phyloP scores from a whole-genome alignment of 2,888 invertebrate genomes.

The Napeogenes inachia region DNA sequence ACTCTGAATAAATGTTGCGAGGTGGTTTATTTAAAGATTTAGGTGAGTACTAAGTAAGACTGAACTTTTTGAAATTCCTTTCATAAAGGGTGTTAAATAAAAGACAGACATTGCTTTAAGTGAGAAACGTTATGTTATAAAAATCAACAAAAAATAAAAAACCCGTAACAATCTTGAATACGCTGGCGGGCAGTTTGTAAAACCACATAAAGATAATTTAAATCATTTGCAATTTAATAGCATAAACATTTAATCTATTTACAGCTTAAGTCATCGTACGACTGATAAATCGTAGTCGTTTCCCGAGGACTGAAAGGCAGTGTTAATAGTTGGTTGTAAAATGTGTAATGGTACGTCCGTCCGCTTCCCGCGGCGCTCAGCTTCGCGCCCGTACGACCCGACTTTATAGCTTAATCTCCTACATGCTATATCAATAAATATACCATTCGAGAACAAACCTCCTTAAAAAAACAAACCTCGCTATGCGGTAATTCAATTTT shows the following conservation, averaged over 20 bases:
- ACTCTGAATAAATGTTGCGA: no score
- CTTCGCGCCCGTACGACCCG: slow-evolving; percentile 53
- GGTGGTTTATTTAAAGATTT: no score
- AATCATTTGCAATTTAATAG: neutral
- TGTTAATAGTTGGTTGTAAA: slow-evolving; percentile 54
- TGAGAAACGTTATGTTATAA: no score
- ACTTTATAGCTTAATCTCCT: slow-evolving; percentile 74
- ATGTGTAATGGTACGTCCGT: slow-evolving; percentile 54
- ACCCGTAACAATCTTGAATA: no score
- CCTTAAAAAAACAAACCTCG: slow-evolving; percentile 29
- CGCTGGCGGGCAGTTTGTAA: no score
- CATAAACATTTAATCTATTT: neutral
- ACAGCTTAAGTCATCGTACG: neutral
- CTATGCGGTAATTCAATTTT: slow-evolving; percentile 33
- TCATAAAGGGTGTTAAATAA: no score
- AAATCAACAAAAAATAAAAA: no score
- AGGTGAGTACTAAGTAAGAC: no score
- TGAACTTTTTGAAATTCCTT: no score
- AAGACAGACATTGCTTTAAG: no score
- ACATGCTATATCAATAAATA: slow-evolving; percentile 69
- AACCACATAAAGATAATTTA: no score
- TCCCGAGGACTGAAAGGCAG: slow-evolving; percentile 24
- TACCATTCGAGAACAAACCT: slow-evolving; percentile 53
- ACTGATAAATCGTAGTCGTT: slow-evolving; percentile 5
- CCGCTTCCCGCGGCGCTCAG: slow-evolving; percentile 65